A percentile compares a stretch with the other conserved stretches of the same genome.
phyloP scores from a whole-genome alignment of 2,797 vertebrate genomes.

The Hyperoplus lanceolatus region DNA sequence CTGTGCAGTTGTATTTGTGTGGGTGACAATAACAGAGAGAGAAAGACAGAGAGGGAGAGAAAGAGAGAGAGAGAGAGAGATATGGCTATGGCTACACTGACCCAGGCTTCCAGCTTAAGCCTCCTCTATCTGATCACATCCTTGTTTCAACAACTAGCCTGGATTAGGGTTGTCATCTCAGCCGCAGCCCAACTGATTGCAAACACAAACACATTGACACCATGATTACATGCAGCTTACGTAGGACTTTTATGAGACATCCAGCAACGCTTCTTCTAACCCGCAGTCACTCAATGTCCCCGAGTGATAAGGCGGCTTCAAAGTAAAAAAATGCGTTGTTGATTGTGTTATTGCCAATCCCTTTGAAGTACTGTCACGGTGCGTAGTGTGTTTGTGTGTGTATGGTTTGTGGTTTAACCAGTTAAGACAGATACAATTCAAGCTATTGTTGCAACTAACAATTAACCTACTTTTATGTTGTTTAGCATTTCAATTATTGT shows the following conservation, averaged over 20 bases:
- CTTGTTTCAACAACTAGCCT: slow-evolving; percentile 58
- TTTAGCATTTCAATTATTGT: background rate
- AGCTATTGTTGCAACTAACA: background rate
- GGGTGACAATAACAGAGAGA: slow-evolving; percentile 46
- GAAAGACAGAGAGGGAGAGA: too few species aligned
- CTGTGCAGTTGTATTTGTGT: slow-evolving; percentile 37
- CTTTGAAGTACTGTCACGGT: slow-evolving; percentile 49
- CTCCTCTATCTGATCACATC: slow-evolving; percentile 74
- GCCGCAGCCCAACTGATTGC: slow-evolving; percentile 63
- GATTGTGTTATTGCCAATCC: slow-evolving; percentile 62
- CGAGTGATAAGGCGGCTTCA: slow-evolving; percentile 63
- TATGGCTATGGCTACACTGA: slow-evolving; percentile 54
- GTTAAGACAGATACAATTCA: slow-evolving; percentile 1
- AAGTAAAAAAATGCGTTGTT: slow-evolving; percentile 39
- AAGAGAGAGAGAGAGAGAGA: slow-evolving; percentile 13
- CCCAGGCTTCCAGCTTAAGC: slow-evolving; percentile 55
- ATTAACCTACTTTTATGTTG: background rate
- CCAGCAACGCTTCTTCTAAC: slow-evolving; percentile 27
- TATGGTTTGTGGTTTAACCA: background rate
- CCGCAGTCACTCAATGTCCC: slow-evolving; percentile 54
- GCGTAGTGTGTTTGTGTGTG: slow-evolving; percentile 15
- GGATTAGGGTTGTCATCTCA: slow-evolving; percentile 69
- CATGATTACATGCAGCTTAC: slow-evolving; percentile 78
- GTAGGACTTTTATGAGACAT: slow-evolving; percentile 49
- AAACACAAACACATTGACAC: slow-evolving; percentile 66